phyloP scores from a whole-genome alignment of 2,888 invertebrate species.

The Acanthosepion esculentum region DNA sequence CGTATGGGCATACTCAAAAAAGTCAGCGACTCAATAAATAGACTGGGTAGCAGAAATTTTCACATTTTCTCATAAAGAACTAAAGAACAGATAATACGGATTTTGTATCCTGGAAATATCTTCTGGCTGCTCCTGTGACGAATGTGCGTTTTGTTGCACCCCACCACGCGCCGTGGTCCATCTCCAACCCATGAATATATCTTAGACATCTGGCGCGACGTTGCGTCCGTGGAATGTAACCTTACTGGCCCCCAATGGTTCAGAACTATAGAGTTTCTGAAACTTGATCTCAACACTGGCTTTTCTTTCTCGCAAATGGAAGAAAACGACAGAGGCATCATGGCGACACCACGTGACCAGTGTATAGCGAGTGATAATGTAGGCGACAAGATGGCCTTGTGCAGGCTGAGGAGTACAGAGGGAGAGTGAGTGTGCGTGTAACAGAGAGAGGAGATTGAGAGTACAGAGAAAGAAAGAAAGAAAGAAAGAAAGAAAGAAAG shows the following conservation, averaged over 20 bases:
- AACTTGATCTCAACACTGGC: background rate
- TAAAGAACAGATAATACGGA: background rate
- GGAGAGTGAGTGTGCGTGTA: background rate
- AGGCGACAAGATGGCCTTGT: background rate
- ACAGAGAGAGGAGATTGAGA: background rate
- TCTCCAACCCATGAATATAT: background rate
- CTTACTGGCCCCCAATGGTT: constrained; percentile 25
- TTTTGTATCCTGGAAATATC: background rate
- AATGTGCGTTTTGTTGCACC: background rate
- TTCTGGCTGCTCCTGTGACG: background rate
- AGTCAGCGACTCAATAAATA: too few species aligned
- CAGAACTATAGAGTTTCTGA: background rate
- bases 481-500: background rate
- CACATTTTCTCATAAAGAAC: background rate
- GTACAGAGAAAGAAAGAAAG: background rate
- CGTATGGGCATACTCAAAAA: too few species aligned
- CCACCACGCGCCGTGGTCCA: background rate
- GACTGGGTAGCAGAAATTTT: background rate
- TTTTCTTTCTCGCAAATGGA: background rate
- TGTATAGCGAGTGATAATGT: background rate
- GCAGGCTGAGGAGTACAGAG: background rate
- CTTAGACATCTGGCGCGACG: background rate
- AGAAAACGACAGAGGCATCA: background rate
- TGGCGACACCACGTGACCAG: constrained; percentile 33
- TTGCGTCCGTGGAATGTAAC: constrained; percentile 1